Evolutionary conservation across 2,113 vertebrate species (phyloP).

Genomic region (Setophaga kirtlandii): DNA sequence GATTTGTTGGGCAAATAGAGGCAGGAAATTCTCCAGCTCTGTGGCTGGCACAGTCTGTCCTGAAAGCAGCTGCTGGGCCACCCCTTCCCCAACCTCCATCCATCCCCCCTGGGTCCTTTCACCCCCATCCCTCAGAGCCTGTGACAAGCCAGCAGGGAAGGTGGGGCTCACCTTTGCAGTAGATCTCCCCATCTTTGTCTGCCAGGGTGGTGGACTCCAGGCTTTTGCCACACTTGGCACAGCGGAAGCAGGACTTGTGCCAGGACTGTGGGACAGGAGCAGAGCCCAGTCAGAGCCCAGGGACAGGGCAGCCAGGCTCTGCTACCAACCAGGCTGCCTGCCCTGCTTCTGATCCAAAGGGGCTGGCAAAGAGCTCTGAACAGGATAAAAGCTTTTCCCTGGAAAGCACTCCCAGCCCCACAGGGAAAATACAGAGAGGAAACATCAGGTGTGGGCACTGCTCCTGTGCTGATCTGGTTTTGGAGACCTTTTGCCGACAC

Average conservation of each 20-base stretch:
- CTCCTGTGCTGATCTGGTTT: neutral
- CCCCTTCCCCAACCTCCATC: neutral
- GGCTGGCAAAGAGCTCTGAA: neutral
- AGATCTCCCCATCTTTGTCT: slow-evolving; percentile 94
- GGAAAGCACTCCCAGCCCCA: neutral
- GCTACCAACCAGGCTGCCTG: neutral
- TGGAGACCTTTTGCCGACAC: neutral
- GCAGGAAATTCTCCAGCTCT: neutral
- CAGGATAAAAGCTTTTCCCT: neutral
- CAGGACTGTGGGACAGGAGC: slow-evolving; percentile 80
- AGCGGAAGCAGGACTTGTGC: slow-evolving; percentile 95
- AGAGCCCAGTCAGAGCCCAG: neutral
- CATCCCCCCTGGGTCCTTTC: neutral
- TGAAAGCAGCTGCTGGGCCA: neutral
- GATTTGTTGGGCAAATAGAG: neutral
- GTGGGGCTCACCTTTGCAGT: slow-evolving; percentile 87
- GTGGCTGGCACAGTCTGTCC: neutral
- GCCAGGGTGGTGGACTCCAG: slow-evolving; percentile 93
- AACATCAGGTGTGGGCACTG: neutral
- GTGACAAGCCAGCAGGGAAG: neutral
- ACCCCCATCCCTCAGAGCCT: neutral
- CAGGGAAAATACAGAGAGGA: neutral
- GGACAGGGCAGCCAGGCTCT: neutral
- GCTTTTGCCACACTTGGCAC: slow-evolving; percentile 89
- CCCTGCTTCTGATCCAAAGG: neutral